These are phyloP conservation scores for Tetanocera ferruginea DNA, from an alignment of 2,888 invertebrate genomes.

Conservation along the genomic window DNA sequence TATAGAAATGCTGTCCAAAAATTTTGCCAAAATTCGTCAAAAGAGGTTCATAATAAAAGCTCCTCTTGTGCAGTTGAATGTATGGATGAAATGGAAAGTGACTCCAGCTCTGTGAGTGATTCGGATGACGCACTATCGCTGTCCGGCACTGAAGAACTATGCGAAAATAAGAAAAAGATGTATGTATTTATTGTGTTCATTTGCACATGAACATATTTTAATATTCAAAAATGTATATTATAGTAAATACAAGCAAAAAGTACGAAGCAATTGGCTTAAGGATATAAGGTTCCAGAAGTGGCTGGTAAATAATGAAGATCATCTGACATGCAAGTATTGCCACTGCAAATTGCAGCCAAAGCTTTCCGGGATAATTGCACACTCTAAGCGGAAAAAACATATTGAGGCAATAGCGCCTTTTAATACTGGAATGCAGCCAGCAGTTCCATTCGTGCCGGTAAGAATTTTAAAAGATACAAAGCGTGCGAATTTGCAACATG, in stretches of 20 bases:
- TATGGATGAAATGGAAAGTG: no score
- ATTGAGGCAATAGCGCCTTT: slow-evolving; percentile 25
- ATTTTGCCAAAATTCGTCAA: no score
- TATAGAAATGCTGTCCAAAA: no score
- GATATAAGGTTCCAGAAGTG: background rate
- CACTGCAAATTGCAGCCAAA: slow-evolving; percentile 25
- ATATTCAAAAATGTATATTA: no score
- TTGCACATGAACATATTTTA: no score
- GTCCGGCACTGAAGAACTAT: no score
- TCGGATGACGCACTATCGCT: no score
- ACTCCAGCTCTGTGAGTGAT: no score
- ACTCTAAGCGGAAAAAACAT: slow-evolving; percentile 28
- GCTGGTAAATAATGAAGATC: background rate
- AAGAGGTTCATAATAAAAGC: no score
- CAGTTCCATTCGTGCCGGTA: slow-evolving; percentile 21
- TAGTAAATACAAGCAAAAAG: background rate
- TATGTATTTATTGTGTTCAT: no score
- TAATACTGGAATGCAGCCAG: slow-evolving; percentile 13
- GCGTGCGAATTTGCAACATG: slow-evolving; percentile 21
- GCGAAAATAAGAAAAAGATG: no score
- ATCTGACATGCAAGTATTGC: slow-evolving; percentile 38
- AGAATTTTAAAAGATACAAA: background rate
- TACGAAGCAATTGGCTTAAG: background rate
- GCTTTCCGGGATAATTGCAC: slow-evolving; percentile 20
- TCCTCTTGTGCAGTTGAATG: no score